These are phyloP conservation scores for Nebria brevicollis DNA, from an alignment of 2,888 invertebrate genomes.

Conservation along the genomic window DNA sequence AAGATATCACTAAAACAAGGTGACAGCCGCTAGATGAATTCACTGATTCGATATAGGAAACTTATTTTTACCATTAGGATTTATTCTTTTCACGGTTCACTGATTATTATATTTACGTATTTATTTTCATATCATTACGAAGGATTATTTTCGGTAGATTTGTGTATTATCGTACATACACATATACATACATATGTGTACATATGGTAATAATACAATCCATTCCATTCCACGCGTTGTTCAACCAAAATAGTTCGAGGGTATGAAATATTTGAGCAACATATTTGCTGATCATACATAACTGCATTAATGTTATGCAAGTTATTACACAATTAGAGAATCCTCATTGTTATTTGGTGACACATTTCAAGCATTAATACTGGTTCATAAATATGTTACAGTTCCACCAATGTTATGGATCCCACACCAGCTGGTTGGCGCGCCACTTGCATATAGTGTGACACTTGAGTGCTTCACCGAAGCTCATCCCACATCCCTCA, in stretches of 20 bases:
- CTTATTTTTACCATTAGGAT: neutral
- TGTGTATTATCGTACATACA: too few relatives aligned
- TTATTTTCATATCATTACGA: neutral
- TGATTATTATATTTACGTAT: neutral
- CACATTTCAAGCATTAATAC: constrained; percentile 6
- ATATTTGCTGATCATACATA: neutral
- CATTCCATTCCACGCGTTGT: neutral
- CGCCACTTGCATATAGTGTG: constrained; percentile 83
- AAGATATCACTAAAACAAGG: neutral
- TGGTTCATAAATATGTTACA: constrained; percentile 61
- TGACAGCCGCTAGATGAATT: neutral
- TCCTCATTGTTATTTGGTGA: constrained; percentile 1
- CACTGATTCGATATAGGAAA: neutral
- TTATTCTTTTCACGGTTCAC: neutral
- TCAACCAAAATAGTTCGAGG: neutral
- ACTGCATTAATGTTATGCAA: constrained; percentile 1
- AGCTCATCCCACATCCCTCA: constrained; percentile 89
- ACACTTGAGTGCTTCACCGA: constrained; percentile 90
- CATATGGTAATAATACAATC: neutral
- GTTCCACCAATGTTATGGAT: constrained; percentile 94
- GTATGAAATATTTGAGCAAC: neutral
- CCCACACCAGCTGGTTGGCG: constrained; percentile 89
- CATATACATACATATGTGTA: neutral
- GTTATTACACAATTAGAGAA: constrained; percentile 1
- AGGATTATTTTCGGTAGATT: too few relatives aligned